Percentiles rank a stretch among this genome's conserved stretches.
phyloP scores from a whole-genome alignment of 1,140 invertebrate species.

The Euura saliciscinereae region DNA sequence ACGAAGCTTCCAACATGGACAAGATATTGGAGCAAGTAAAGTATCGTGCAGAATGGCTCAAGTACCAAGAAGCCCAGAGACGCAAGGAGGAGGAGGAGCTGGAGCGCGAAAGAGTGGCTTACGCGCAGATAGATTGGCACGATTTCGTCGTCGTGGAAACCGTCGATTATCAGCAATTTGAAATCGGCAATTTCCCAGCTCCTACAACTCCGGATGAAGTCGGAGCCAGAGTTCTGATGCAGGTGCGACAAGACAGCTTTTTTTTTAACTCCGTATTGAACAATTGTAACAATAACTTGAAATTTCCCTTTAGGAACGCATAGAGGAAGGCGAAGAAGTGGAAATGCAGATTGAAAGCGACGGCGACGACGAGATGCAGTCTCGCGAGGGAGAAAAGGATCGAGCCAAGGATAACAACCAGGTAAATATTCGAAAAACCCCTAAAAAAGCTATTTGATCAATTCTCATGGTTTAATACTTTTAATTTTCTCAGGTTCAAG shows the following conservation, averaged over 20 bases:
- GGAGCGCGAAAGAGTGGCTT: constrained; percentile 94
- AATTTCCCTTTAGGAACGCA: constrained; percentile 57
- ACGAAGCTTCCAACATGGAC: constrained; percentile 77
- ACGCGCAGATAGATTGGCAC: constrained; percentile 99
- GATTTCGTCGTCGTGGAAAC: constrained; percentile 99
- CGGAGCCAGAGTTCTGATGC: constrained; percentile 90
- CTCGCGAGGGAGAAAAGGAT: constrained; percentile 66
- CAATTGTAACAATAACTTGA: constrained; percentile 20
- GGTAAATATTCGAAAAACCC: constrained; percentile 34
- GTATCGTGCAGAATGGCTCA: constrained; percentile 95
- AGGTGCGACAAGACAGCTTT: constrained; percentile 61
- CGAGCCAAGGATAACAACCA: constrained; percentile 70
- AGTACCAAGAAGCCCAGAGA: constrained; percentile 90
- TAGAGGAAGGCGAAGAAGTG: constrained; percentile 70
- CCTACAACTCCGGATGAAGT: constrained; percentile 97
- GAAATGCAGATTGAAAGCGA: constrained; percentile 81
- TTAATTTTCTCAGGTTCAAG: constrained; percentile 68
- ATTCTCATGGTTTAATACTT: too few relatives aligned
- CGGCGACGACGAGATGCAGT: constrained; percentile 74
- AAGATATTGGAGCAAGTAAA: constrained; percentile 89
- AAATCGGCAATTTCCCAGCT: constrained; percentile 94
- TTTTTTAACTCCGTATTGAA: constrained; percentile 10
- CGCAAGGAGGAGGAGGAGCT: constrained; percentile 93
- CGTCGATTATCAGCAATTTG: constrained; percentile 97
- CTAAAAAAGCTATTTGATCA: background rate